Conservation (phyloP, 2,797 vertebrate genomes). For the Acrossocheilus wenchowensis region DNA sequence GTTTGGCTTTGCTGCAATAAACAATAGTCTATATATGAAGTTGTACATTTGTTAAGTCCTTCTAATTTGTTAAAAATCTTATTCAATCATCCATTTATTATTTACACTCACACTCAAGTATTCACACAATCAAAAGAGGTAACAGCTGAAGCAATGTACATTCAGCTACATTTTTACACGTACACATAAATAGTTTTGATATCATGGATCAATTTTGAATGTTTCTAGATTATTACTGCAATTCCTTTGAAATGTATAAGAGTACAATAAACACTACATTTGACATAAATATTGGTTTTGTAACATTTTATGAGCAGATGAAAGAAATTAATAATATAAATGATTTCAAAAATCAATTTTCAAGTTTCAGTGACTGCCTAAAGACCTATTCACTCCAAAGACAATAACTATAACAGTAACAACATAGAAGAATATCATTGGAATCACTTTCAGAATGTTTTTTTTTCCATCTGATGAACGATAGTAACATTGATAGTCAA, state of each 20-base stretch:
- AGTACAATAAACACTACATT: background rate
- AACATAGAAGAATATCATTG: background rate
- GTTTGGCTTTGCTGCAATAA: background rate
- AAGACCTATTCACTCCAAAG: background rate
- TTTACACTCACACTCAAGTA: background rate
- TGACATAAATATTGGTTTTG: background rate
- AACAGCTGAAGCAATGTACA: no score
- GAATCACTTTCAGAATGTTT: background rate
- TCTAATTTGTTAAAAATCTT: background rate
- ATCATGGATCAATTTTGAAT: background rate
- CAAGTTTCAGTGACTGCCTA: background rate
- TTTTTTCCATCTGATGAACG: background rate
- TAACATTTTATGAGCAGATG: background rate
- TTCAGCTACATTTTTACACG: no score
- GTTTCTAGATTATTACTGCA: background rate
- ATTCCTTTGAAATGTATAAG: background rate
- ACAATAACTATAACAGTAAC: background rate
- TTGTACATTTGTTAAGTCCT: background rate
- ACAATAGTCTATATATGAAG: background rate
- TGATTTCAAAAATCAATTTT: background rate
- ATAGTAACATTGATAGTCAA: background rate
- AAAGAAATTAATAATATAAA: background rate
- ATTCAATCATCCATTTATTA: background rate
- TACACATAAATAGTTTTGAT: background rate
- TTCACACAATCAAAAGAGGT: no score